Conservation (phyloP, 2,113 vertebrate species). For the Anthoscopus minutus region DNA sequence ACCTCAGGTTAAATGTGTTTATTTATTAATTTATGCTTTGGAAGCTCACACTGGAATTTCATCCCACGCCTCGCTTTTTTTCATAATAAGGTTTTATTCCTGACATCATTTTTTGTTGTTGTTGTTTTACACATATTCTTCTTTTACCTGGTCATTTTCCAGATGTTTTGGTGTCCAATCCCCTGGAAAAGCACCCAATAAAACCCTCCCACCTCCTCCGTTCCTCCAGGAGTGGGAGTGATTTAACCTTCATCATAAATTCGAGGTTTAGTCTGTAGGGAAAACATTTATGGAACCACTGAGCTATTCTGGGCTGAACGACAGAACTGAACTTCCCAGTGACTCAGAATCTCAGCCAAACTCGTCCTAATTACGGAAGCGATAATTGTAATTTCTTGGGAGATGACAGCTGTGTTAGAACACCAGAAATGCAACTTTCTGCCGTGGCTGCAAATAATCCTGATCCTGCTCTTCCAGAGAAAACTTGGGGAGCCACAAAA, state of each 20-base stretch:
- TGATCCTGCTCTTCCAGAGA: neutral
- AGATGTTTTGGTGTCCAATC: neutral
- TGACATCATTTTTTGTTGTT: neutral
- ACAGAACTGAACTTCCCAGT: neutral
- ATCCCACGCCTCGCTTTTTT: neutral
- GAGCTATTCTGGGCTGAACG: neutral
- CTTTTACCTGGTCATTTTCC: neutral
- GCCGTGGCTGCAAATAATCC: neutral
- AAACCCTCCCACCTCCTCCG: neutral
- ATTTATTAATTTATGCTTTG: neutral
- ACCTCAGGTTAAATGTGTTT: neutral
- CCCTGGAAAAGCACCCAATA: neutral
- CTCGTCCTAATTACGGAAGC: neutral
- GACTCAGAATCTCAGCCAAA: slow-evolving; percentile 13
- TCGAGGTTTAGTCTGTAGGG: neutral
- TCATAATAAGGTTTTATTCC: neutral
- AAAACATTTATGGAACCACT: neutral
- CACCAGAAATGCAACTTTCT: neutral
- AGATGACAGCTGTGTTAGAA: neutral
- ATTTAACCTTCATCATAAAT: neutral
- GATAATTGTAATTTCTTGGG: neutral
- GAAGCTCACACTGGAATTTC: neutral
- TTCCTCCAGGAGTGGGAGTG: neutral
- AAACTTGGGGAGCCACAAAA: neutral
- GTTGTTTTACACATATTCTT: neutral